A percentile compares a stretch with the other conserved stretches of the same genome.
Evolutionary conservation across 2,888 invertebrate genomes (phyloP).

Genomic region (Polyommatus iphigenia): DNA sequence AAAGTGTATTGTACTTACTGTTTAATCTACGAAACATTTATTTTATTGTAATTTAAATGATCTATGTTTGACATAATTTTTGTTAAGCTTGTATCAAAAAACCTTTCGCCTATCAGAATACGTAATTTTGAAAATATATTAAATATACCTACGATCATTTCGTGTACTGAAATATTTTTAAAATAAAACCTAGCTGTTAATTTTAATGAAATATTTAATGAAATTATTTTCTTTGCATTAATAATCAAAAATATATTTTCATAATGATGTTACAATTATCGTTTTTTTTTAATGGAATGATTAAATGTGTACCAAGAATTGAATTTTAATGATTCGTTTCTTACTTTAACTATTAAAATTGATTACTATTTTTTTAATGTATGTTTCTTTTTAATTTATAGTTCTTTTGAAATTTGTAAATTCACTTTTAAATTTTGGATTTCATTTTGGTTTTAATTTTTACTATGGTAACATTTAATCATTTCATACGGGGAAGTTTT

Average conservation of each 20-base stretch:
- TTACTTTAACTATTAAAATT: no score
- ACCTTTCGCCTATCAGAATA: conserved; percentile 28
- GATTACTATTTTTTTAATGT: not conserved
- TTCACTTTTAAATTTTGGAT: not conserved
- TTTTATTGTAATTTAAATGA: conserved; percentile 13
- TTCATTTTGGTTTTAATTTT: no score
- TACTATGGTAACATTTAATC: conserved; percentile 1
- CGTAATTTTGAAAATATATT: conserved; percentile 30
- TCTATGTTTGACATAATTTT: conserved; percentile 1
- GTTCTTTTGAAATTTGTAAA: not conserved
- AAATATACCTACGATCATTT: conserved; percentile 15
- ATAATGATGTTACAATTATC: conserved; percentile 25
- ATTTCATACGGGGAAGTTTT: conserved; percentile 6
- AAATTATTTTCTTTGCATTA: conserved; percentile 30
- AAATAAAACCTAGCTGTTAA: conserved; percentile 28
- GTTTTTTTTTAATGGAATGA: not conserved
- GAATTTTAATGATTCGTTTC: not conserved
- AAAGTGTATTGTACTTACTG: not conserved
- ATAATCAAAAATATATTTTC: conserved; percentile 32
- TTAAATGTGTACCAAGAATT: not conserved
- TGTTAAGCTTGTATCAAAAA: not conserved
- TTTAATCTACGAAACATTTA: not conserved
- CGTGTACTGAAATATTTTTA: conserved; percentile 28
- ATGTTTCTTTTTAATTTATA: not conserved
- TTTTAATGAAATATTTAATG: conserved; percentile 32